Evolutionary conservation across 92 coral and sea anemone species (phyloP).

Genomic region (Desmophyllum pertusum): DNA sequence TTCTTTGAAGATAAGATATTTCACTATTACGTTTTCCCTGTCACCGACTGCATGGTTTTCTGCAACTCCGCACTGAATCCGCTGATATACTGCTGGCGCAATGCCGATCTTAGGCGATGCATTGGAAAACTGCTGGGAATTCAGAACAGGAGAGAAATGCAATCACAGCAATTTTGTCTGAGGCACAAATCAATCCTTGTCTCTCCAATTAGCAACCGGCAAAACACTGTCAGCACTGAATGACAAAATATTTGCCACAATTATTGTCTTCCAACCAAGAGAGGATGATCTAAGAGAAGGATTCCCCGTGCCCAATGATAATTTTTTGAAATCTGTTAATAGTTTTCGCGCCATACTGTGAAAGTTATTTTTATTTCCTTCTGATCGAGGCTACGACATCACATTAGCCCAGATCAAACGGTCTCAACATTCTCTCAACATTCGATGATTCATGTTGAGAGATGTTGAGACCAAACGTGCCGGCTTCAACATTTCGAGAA

Average conservation of each 20-base stretch:
- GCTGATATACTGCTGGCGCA: slow-evolving; percentile 38
- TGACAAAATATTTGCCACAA: background rate
- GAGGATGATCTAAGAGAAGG: no score
- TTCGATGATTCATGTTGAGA: no score
- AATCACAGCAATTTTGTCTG: background rate
- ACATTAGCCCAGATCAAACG: no score
- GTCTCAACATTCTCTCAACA: no score
- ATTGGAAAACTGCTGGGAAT: background rate
- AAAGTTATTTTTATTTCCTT: no score
- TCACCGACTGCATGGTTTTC: slow-evolving; percentile 32
- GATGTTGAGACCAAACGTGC: no score
- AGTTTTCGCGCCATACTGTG: no score
- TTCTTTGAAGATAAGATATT: slow-evolving; percentile 20
- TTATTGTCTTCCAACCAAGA: background rate
- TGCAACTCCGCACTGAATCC: slow-evolving; percentile 35
- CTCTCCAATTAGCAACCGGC: background rate
- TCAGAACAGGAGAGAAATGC: background rate
- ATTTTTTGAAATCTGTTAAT: no score
- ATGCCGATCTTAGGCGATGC: slow-evolving; percentile 18
- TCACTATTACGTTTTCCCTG: slow-evolving; percentile 31
- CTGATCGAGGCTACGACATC: no score
- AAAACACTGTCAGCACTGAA: background rate
- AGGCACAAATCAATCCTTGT: background rate
- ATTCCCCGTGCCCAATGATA: no score
- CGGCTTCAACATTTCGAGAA: no score